These are phyloP conservation scores for Phytoseiulus persimilis DNA, from an alignment of 2,888 invertebrate genomes.

Conservation along the genomic window DNA sequence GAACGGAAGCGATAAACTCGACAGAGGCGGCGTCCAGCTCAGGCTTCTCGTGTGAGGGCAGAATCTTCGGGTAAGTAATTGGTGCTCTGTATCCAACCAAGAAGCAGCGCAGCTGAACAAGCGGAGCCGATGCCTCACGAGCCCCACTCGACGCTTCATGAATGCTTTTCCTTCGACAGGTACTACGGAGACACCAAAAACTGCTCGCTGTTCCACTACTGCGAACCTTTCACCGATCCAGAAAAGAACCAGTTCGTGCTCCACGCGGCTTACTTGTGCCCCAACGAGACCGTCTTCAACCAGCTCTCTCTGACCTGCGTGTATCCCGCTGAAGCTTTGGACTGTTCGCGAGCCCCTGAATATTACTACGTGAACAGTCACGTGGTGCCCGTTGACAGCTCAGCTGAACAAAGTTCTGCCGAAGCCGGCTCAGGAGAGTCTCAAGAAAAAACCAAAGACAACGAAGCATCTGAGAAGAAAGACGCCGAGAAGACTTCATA, in stretches of 20 bases:
- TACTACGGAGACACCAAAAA: conserved; percentile 36
- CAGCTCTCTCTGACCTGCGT: conserved; percentile 32
- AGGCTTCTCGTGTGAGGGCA: conserved; percentile 27
- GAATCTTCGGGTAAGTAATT: conserved; percentile 22
- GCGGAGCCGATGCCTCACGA: too few species aligned
- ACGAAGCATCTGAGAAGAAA: neutral
- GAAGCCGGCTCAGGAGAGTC: conserved; percentile 14
- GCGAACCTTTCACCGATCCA: conserved; percentile 31
- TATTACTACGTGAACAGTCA: conserved; percentile 34
- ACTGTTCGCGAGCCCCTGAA: conserved; percentile 22
- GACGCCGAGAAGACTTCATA: neutral
- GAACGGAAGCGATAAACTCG: conserved; percentile 12
- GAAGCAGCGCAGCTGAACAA: too few species aligned
- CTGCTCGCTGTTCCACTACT: conserved; percentile 34
- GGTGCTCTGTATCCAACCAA: neutral
- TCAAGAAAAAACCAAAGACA: neutral
- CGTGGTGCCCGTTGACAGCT: conserved; percentile 29
- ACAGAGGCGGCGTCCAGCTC: conserved; percentile 19
- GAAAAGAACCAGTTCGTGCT: conserved; percentile 34
- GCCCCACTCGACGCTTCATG: neutral
- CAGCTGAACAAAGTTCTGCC: conserved; percentile 28
- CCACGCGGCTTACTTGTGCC: conserved; percentile 31
- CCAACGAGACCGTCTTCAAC: conserved; percentile 34
- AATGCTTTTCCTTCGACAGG: neutral
- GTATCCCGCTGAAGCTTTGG: conserved; percentile 27